phyloP scores from a whole-genome alignment of 2,113 vertebrate species.

The Anthoscopus minutus region DNA sequence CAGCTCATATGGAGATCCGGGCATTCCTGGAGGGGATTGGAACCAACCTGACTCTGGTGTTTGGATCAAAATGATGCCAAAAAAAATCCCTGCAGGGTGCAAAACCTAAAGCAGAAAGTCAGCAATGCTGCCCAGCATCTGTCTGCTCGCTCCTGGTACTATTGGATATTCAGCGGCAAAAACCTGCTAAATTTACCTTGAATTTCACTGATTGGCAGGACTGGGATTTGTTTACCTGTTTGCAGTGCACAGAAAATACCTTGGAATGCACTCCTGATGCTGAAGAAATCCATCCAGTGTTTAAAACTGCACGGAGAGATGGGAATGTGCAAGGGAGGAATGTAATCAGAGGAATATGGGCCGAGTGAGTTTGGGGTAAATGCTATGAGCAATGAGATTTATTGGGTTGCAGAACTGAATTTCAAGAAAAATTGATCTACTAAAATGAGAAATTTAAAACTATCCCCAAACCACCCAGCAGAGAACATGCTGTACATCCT shows the following conservation, averaged over 20 bases:
- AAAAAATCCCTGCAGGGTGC: background rate
- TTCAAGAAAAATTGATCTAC: background rate
- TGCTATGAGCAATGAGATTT: background rate
- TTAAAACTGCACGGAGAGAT: background rate
- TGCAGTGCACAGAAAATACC: background rate
- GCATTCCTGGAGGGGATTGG: background rate
- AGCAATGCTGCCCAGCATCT: background rate
- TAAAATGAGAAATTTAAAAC: background rate
- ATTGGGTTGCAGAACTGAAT: background rate
- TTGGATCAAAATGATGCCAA: background rate
- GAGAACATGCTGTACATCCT: background rate
- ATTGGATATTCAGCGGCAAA: background rate
- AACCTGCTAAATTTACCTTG: background rate
- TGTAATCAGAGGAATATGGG: background rate
- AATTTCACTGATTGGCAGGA: background rate
- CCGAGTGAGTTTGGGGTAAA: background rate
- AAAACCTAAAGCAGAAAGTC: background rate
- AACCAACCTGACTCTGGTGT: background rate
- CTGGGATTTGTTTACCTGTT: accelerated
- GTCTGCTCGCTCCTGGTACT: background rate
- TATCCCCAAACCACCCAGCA: background rate
- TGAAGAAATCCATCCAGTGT: background rate
- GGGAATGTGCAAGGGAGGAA: background rate
- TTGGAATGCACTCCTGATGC: background rate
- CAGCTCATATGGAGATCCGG: background rate